Percentiles rank a stretch among this genome's conserved stretches.
Conservation (phyloP, 2,888 invertebrate species). For the Dascillus cervinus region DNA sequence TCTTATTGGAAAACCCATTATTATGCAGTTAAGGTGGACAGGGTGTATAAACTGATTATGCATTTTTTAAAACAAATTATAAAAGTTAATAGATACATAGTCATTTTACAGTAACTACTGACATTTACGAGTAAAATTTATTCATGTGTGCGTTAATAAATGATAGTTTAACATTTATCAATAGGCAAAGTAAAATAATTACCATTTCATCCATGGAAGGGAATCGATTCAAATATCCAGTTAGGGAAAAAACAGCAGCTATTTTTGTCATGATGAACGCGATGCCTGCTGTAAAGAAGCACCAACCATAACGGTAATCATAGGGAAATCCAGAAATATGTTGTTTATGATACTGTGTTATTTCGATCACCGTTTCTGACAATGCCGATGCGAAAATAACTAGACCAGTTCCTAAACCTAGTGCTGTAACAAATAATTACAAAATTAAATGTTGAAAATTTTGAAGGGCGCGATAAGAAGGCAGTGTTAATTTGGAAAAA, state of each 20-base stretch:
- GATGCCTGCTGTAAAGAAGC: constrained; percentile 52
- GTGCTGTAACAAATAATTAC: constrained; percentile 42
- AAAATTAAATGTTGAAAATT: too few relatives aligned
- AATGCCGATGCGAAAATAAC: constrained; percentile 54
- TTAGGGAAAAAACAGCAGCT: constrained; percentile 51
- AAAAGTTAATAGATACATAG: too few relatives aligned
- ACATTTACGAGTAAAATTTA: too few relatives aligned
- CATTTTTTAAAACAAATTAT: too few relatives aligned
- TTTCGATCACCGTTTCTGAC: constrained; percentile 51
- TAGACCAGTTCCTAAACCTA: constrained; percentile 52
- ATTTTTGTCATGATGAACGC: constrained; percentile 53
- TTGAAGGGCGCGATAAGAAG: too few relatives aligned
- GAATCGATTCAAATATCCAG: constrained; percentile 52
- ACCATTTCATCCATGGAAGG: constrained; percentile 56
- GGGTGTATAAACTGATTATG: too few relatives aligned
- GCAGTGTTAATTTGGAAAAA: too few relatives aligned
- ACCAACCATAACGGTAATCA: constrained; percentile 53
- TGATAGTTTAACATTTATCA: not conserved
- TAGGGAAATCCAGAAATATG: constrained; percentile 33
- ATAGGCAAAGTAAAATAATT: constrained; percentile 14
- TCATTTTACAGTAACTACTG: too few relatives aligned
- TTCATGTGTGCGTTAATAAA: too few relatives aligned
- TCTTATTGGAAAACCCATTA: too few relatives aligned
- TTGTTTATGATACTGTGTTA: constrained; percentile 40
- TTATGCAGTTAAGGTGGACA: too few relatives aligned